Evolutionary conservation across 2,113 vertebrate genomes (phyloP).

Genomic region (Melanerpes aurifrons): DNA sequence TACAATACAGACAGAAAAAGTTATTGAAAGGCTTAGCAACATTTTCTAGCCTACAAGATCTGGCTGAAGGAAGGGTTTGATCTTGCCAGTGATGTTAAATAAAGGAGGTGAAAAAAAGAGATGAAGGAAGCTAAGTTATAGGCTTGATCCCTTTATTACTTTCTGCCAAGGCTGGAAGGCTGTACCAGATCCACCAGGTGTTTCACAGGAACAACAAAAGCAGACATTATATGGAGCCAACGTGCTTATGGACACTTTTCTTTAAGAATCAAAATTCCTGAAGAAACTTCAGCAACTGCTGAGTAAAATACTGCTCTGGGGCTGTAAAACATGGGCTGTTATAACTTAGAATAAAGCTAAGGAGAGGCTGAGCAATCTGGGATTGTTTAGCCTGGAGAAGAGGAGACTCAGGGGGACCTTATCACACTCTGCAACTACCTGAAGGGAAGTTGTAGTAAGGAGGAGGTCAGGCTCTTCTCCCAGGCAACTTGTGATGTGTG

Average conservation of each 20-base stretch:
- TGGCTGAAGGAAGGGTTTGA: slow-evolving; percentile 8
- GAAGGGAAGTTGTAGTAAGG: too few species aligned
- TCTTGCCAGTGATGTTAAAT: background rate
- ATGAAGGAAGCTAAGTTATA: slow-evolving; percentile 37
- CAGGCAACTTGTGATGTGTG: too few species aligned
- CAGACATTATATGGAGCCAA: background rate
- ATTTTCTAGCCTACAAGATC: background rate
- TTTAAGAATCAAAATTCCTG: background rate
- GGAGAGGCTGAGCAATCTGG: too few species aligned
- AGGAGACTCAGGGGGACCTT: too few species aligned
- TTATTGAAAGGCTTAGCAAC: background rate
- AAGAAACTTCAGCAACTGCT: background rate
- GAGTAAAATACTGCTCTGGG: background rate
- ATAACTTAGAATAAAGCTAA: background rate
- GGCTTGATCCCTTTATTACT: background rate
- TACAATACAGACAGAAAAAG: background rate
- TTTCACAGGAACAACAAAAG: slow-evolving; percentile 19
- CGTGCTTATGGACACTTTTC: background rate
- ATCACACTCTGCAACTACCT: too few species aligned
- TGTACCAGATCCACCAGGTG: slow-evolving; percentile 32
- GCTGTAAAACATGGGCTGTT: background rate
- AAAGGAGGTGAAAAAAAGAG: background rate
- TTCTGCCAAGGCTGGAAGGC: slow-evolving; percentile 25
- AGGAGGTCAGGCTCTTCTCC: too few species aligned
- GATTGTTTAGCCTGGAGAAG: too few species aligned